Percentiles rank a stretch among this genome's conserved stretches.
Conservation (phyloP, 30 jellyfish, hydroid and myxozoan species). For the Cassiopea andromeda region DNA sequence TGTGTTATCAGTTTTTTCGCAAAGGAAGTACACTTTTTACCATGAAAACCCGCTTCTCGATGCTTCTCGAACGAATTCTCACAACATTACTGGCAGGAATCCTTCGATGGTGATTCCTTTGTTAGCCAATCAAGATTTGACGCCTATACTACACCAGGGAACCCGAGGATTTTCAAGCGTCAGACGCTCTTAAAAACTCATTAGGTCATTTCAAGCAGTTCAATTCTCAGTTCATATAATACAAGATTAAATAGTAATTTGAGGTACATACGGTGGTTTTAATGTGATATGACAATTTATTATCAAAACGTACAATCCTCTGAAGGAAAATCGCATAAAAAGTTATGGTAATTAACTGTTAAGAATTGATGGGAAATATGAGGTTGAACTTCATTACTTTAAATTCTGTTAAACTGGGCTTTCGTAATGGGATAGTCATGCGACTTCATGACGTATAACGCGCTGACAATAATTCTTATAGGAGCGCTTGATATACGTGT, state of each 20-base stretch:
- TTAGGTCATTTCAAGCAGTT: slow-evolving; percentile 4
- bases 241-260: not conserved
- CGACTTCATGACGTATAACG: too few species aligned
- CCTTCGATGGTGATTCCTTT: too few species aligned
- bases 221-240: not conserved
- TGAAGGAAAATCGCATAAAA: slow-evolving; percentile 4
- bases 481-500: too few species aligned
- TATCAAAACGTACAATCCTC: not conserved
- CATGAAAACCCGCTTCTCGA: too few species aligned
- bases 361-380: slow-evolving; percentile 62
- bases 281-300: slow-evolving; percentile 11
- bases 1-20: too few species aligned
- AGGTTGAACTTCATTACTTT: slow-evolving; percentile 20
- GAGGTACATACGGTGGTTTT: slow-evolving; percentile 17
- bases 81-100: too few species aligned
- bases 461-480: too few species aligned
- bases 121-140: too few species aligned
- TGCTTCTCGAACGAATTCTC: too few species aligned
- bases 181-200: not conserved
- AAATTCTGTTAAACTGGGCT: not conserved
- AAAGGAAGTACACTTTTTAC: too few species aligned
- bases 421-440: slow-evolving; percentile 7
- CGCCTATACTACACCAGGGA: not conserved
- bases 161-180: not conserved
- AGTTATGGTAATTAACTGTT: slow-evolving; percentile 52